Base-by-base conservation (phyloP, 1,140 invertebrate genomes). In the Drosophila eugracilis region DNA sequence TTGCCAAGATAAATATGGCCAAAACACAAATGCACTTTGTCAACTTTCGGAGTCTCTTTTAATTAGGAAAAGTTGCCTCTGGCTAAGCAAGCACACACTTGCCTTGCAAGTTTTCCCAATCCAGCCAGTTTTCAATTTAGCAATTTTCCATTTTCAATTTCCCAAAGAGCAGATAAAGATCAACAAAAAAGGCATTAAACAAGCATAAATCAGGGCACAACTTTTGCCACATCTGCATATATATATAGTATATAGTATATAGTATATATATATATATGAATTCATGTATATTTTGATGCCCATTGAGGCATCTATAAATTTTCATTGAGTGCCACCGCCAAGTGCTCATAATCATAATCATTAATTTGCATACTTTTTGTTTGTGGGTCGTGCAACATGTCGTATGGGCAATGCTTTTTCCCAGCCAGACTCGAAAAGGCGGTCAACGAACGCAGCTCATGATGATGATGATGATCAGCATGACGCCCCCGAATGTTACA, bases 401-500 rank as follows among this genome's bases (percentile, higher is more conserved):
- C 81, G 81, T 73, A 80, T 76, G 55, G 19, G 72, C 62, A 67
- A 85, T 65, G 60, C 26, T 24, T 26, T 24, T n/a, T n/a, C n/a
- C n/a, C n/a, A n/a, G 42, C n/a, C 42, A 45, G 42, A 45, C 42
- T 45, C 5, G n/a, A 14, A 14, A 10, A 1, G n/a, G n/a, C 72
- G 70, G 70, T 74, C 70, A 74, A 48, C 48, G 70, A 47, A 52
- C 41, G 47, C 24, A 24, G 30, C 32, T 14, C 41, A 62, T 17
- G 36, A 59, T 49, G 36, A 50, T 63, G 39, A 67, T 67, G 36
- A 63, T 66, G 42, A 48, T 47, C 37, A 65, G 67, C 67, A 34
- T 75, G 63, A 58, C 59, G 59, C 44, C 47, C 52, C 75, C 76
- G 57, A 85, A 85, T 72, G 80, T 75, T 79, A 59, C 79, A 85